Evolutionary conservation across 2,113 vertebrate genomes (phyloP).

Genomic region (Gorsachius goisagi): DNA sequence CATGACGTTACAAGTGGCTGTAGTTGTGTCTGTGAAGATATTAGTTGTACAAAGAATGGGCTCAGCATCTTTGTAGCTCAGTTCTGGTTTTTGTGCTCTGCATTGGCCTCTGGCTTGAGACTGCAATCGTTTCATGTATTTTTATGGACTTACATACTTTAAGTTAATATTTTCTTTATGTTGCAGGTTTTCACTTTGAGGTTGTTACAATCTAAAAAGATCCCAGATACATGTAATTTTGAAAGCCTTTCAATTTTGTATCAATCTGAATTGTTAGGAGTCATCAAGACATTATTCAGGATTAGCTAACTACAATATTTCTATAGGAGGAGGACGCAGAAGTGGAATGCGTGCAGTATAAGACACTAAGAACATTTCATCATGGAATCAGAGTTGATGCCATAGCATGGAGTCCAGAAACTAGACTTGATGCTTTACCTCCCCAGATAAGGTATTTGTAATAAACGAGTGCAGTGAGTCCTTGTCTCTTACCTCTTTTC

Average conservation of each 20-base stretch:
- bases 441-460: slow-evolving; percentile 82
- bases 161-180: not conserved
- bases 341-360: slow-evolving; percentile 88
- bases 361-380: slow-evolving; percentile 83
- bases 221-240: not conserved
- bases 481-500: not conserved
- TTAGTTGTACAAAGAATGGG: not conserved
- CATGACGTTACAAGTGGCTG: not conserved
- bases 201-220: not conserved
- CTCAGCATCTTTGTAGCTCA: not conserved
- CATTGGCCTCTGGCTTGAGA: not conserved
- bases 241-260: not conserved
- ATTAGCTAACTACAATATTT: slow-evolving; percentile 51
- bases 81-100: not conserved
- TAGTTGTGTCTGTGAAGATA: not conserved
- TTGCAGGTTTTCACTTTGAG: not conserved
- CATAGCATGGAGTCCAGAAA: slow-evolving; percentile 95
- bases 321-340: slow-evolving; percentile 90
- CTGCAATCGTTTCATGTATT: not conserved
- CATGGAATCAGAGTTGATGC: slow-evolving; percentile 87
- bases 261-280: not conserved
- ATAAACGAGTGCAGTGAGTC: not conserved
- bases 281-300: not conserved
- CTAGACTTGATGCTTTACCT: slow-evolving; percentile 84
- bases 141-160: not conserved